Percentiles rank a stretch among this genome's conserved stretches.
phyloP scores from a whole-genome alignment of 1,140 invertebrate genomes.

The Gryon sp. region DNA sequence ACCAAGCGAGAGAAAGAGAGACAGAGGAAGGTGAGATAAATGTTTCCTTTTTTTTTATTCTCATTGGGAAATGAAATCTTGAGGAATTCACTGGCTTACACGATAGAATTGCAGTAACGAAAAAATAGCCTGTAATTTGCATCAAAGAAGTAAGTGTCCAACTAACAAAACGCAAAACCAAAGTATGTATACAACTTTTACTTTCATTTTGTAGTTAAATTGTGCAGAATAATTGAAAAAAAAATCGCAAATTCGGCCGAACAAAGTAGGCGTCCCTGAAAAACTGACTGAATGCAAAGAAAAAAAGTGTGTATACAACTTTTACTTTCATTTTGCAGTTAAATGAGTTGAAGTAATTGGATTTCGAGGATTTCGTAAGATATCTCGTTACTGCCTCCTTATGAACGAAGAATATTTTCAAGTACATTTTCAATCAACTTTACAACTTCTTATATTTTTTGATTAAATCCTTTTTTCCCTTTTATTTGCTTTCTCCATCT shows the following conservation, averaged over 20 bases:
- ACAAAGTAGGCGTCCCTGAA: too few species aligned
- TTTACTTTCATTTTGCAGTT: conserved; percentile 9
- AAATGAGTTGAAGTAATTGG: conserved; percentile 29
- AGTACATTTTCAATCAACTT: conserved; percentile 27
- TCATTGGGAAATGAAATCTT: too few species aligned
- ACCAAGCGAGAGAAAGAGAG: too few species aligned
- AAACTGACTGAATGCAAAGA: too few species aligned
- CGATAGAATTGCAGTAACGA: too few species aligned
- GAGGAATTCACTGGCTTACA: too few species aligned
- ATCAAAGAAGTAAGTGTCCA: neutral
- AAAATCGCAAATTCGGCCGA: too few species aligned
- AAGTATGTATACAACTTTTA: conserved; percentile 15
- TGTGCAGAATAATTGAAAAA: too few species aligned
- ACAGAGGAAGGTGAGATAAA: neutral
- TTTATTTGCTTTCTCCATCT: too few species aligned
- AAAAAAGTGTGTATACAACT: conserved; percentile 15
- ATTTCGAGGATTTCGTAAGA: conserved; percentile 15
- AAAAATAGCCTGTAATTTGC: neutral
- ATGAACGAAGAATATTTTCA: conserved; percentile 28
- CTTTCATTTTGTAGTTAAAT: conserved; percentile 12
- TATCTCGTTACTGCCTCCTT: conserved; percentile 61
- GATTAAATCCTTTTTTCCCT: conserved; percentile 6
- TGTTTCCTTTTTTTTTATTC: too few species aligned
- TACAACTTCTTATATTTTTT: conserved; percentile 18
- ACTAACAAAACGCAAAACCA: too few species aligned